phyloP scores from a whole-genome alignment of 2,113 vertebrate genomes.

The Amia ocellicauda region DNA sequence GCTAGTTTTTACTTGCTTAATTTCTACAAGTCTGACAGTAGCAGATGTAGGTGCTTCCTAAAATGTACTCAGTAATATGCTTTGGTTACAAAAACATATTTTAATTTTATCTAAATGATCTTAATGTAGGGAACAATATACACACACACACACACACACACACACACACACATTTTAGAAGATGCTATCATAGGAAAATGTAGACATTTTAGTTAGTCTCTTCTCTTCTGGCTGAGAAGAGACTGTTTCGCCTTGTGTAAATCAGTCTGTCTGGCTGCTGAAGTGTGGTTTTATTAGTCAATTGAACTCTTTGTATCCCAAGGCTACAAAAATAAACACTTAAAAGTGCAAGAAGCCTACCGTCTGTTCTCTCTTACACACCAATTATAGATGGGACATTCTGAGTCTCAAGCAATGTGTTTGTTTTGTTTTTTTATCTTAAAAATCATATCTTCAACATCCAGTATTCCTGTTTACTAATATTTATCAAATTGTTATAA shows the following conservation, averaged over 20 bases:
- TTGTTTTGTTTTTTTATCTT: conserved; percentile 15
- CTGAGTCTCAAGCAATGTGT: conserved; percentile 32
- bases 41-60: too few species aligned
- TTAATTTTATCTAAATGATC: too few species aligned
- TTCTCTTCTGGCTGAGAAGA: too few species aligned
- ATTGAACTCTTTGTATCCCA: conserved; percentile 31
- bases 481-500: conserved; percentile 30
- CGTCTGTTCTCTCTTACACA: conserved; percentile 36
- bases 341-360: conserved; percentile 36
- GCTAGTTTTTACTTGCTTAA: too few species aligned
- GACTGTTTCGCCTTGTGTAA: conserved; percentile 15
- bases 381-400: conserved; percentile 37
- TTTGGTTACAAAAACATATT: too few species aligned
- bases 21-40: too few species aligned
- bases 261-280: conserved; percentile 6
- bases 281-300: conserved; percentile 17
- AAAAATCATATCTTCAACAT: conserved; percentile 34
- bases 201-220: too few species aligned
- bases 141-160: too few species aligned
- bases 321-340: conserved; percentile 48
- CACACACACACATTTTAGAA: too few species aligned
- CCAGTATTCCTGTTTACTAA: conserved; percentile 32
- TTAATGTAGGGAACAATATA: too few species aligned
- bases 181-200: too few species aligned
- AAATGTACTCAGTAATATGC: too few species aligned